Percentiles rank a stretch among this genome's conserved stretches.
Evolutionary conservation across 1,140 invertebrate species (phyloP).

Genomic region (Telenomus remus): DNA sequence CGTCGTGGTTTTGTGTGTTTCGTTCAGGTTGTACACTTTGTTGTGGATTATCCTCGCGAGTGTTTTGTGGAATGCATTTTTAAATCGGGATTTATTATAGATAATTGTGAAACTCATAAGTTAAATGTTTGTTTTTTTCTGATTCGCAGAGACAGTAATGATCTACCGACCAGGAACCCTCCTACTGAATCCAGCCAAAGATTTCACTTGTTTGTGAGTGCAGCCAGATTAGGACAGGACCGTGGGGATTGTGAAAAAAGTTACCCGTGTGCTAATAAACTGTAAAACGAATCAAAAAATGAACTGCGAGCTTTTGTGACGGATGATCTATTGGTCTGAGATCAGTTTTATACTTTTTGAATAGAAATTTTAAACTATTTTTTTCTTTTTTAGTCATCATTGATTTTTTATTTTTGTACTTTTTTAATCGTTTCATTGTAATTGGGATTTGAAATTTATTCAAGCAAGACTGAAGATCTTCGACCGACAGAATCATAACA

Average conservation of each 20-base stretch:
- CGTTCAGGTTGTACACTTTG: no score
- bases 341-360: slow-evolving; percentile 30
- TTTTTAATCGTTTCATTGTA: background rate
- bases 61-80: background rate
- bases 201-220: slow-evolving; percentile 86
- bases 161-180: slow-evolving; percentile 79
- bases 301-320: slow-evolving; percentile 5
- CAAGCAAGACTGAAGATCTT: slow-evolving; percentile 33
- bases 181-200: slow-evolving; percentile 80
- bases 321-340: slow-evolving; percentile 9
- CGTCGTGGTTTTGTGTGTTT: background rate
- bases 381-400: no score
- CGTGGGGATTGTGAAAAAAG: slow-evolving; percentile 82
- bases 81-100: no score
- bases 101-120: no score
- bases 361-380: no score
- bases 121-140: slow-evolving; percentile 34
- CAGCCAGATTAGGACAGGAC: slow-evolving; percentile 88
- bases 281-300: slow-evolving; percentile 65
- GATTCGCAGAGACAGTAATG: slow-evolving; percentile 81
- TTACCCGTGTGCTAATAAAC: slow-evolving; percentile 82
- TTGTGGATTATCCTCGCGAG: background rate
- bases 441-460: slow-evolving; percentile 2
- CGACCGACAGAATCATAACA: slow-evolving; percentile 5
- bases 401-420: no score